Base-by-base conservation (phyloP, 2,888 invertebrate species). In the Drosophila longiperda region DNA sequence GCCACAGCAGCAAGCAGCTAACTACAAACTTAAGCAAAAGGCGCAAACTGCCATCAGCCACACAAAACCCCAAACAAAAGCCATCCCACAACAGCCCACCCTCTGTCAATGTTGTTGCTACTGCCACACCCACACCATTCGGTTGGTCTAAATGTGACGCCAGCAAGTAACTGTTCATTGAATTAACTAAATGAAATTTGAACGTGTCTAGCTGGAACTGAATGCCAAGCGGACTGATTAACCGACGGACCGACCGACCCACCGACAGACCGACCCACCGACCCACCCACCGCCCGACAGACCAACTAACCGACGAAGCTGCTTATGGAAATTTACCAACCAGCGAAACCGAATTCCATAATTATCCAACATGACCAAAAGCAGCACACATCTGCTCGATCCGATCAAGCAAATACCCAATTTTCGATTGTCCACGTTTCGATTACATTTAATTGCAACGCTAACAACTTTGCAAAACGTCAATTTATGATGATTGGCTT, bases 181-280 rank as follows among this genome's bases (percentile, higher is more conserved):
- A 80, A 87, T 89, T 89, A 87, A 87, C 75, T 72, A 75, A 85
- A 89, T 85, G 80, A 87, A 89, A 85, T 84, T 89, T 73, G 82
- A 85, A 89, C 89, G 77, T 89, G 85, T 80, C 78, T 66, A 59
- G 53, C 69, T 69, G 6, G 8, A 73, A 62, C 64, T 53, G 61
- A 73, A 69, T 79, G 80, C 36, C 55, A 66, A 71, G 61, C 62
- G 57, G 42, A 65, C 72, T 74, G 72, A 88, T 83, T 85, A 88
- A 82, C 84, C 53, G 64, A 65, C 75, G 50, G 58, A 26, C 26
- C 26, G 26, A 26, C 29, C 29, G 29, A 26, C 23, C 23, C 85
- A 82, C 83, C 53, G 64, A 82, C 83, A 50, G 64, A 26, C 26
- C 26, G 26, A 26, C 29, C 29, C 4, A 82, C 83, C 53, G 66